phyloP scores from a whole-genome alignment of 2,797 vertebrate species.

The Muscicapa striata region DNA sequence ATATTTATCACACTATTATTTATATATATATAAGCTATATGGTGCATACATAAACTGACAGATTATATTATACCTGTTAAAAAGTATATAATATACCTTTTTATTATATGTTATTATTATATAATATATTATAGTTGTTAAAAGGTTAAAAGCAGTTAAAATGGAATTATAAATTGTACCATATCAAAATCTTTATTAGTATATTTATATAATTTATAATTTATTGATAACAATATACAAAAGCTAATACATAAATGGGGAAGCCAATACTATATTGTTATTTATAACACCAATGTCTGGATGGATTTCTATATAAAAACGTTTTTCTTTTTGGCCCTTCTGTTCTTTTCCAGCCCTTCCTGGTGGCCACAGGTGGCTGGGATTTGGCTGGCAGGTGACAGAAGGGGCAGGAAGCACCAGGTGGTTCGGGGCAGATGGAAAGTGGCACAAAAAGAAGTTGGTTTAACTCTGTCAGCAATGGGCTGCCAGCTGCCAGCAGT shows the following conservation, averaged over 20 bases:
- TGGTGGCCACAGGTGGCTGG: neutral
- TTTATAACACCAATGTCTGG: accelerated
- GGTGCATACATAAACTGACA: too few species aligned
- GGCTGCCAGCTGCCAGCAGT: neutral
- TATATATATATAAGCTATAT: too few species aligned
- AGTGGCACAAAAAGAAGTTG: neutral
- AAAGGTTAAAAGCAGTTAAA: too few species aligned
- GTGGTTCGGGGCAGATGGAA: neutral
- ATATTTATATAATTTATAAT: too few species aligned
- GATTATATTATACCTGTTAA: too few species aligned
- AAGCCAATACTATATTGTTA: neutral
- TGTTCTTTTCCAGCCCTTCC: accelerated
- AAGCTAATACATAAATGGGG: neutral
- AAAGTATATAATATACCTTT: too few species aligned
- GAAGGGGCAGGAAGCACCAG: neutral
- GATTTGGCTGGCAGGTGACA: neutral
- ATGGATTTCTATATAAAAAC: accelerated
- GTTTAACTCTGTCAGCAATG: neutral
- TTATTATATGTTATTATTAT: too few species aligned
- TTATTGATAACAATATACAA: neutral
- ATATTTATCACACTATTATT: too few species aligned
- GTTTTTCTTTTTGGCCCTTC: neutral
- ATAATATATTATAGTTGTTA: too few species aligned
- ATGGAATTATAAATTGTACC: too few species aligned
- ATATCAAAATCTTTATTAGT: neutral